Evolutionary conservation across 2,888 invertebrate species (phyloP), one percentile per base, ranked within the genome.

Genomic region (Holacanthella duospinosa): DNA sequence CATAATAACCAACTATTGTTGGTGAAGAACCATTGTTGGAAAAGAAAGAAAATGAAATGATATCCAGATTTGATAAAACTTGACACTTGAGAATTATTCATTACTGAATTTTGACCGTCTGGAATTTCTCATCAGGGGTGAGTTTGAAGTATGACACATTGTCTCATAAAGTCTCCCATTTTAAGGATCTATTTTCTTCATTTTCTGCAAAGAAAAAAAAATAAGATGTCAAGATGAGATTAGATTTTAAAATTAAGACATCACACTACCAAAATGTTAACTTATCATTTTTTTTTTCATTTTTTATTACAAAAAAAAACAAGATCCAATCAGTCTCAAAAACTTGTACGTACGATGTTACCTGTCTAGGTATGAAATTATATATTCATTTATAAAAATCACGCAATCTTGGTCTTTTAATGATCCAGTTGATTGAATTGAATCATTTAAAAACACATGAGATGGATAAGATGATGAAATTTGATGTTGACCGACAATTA

Each of bases 91-190:
- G n/a, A n/a, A n/a, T n/a, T n/a, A n/a, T n/a, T n/a, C n/a, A n/a
- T n/a, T n/a, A n/a, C n/a, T 36, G 36, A 9, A 36, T 36, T 16
- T 36, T 36, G 36, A 36, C 36, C 16, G 9, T 36, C 36, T 36
- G 36, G 16, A 16, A 36, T 9, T 36, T 36, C 36, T 16, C 36
- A 36, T 36, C 36, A 36, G 36, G 36, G 36, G 36, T 36, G 36
- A 36, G 21, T 48, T n/a, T n/a, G 48, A 48, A 9, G 48, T 16
- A 21, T 48, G 48, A 48, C 48, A 48, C 12, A n/a, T 21, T 43
- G 28, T 21, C 59, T 69, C 67, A 71, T 64, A 71, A 65, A 62
- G 66, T 69, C 56, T 71, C 71, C 71, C 71, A 71, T 61, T 71
- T 71, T 59, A 71, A 64, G 26, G 65, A 66, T 61, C 68, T 62